Evolutionary conservation across 2,113 vertebrate species (phyloP).

Genomic region (Rhynchomys soricoides): DNA sequence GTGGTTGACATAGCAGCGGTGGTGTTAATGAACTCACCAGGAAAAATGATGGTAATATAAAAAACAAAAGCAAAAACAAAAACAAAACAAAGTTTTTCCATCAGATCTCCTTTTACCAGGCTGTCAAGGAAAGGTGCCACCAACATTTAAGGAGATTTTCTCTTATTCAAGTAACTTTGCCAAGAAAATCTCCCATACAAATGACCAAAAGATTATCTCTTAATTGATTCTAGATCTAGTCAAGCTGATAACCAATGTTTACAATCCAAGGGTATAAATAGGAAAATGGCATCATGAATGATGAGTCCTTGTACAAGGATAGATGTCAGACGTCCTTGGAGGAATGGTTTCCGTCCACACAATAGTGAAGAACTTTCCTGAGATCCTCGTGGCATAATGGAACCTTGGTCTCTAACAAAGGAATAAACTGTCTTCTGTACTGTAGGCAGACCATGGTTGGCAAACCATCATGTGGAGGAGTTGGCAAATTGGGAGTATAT

Average conservation of each 20-base stretch:
- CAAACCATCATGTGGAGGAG: background rate
- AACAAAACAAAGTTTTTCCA: background rate
- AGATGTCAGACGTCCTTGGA: background rate
- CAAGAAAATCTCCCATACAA: background rate
- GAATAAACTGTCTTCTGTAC: background rate
- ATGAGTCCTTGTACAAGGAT: background rate
- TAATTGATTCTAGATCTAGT: too few species aligned
- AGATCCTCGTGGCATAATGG: background rate
- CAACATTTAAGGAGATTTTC: too few species aligned
- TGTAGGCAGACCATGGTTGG: background rate
- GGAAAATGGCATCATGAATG: background rate
- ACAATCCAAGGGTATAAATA: background rate
- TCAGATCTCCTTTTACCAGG: background rate
- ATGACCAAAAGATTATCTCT: background rate
- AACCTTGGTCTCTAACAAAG: background rate
- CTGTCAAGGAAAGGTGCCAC: background rate
- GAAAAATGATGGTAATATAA: background rate
- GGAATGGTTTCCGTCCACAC: background rate
- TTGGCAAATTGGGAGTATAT: background rate
- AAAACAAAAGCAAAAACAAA: too few species aligned
- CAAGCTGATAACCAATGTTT: background rate
- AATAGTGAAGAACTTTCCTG: background rate
- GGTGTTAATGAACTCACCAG: background rate
- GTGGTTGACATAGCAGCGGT: background rate
- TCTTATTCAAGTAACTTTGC: background rate